Conservation (phyloP, 2,888 invertebrate species). For the Sicus ferrugineus region DNA sequence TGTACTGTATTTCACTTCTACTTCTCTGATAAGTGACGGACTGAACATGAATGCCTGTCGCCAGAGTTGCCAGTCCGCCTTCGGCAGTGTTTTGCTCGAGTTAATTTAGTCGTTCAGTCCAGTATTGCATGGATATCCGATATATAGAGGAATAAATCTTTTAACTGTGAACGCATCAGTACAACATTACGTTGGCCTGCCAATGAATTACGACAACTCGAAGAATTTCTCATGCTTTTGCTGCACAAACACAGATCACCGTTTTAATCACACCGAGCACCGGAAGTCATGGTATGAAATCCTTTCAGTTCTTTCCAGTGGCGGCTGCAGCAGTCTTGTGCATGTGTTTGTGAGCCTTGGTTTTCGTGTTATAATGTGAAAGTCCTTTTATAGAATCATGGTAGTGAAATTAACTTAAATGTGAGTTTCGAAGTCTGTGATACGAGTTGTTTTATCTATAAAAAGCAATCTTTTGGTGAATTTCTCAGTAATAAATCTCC, state of each 20-base stretch:
- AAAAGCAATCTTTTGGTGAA: too few species aligned
- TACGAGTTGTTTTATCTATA: too few species aligned
- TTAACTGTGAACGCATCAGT: neutral
- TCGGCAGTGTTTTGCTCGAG: constrained; percentile 18
- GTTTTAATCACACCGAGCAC: constrained; percentile 14
- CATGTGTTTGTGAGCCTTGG: neutral
- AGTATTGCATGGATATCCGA: neutral
- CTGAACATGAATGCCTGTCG: constrained; percentile 10
- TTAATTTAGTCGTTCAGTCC: neutral
- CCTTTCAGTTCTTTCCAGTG: neutral
- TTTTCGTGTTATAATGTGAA: too few species aligned
- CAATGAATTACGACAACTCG: constrained; percentile 41
- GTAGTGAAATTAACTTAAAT: too few species aligned
- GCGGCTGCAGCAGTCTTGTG: neutral
- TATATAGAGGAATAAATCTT: neutral
- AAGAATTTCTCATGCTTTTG: constrained; percentile 47
- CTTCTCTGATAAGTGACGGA: constrained; percentile 23
- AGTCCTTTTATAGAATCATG: too few species aligned
- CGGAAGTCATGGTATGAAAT: constrained; percentile 36
- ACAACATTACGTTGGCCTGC: constrained; percentile 4
- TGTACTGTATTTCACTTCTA: constrained; percentile 13
- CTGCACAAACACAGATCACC: constrained; percentile 40
- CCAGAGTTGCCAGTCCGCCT: neutral
- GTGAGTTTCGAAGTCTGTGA: too few species aligned
- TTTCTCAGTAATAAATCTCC: too few species aligned